phyloP scores from a whole-genome alignment of 2,797 vertebrate species.

The Gobionotothen gibberifrons region DNA sequence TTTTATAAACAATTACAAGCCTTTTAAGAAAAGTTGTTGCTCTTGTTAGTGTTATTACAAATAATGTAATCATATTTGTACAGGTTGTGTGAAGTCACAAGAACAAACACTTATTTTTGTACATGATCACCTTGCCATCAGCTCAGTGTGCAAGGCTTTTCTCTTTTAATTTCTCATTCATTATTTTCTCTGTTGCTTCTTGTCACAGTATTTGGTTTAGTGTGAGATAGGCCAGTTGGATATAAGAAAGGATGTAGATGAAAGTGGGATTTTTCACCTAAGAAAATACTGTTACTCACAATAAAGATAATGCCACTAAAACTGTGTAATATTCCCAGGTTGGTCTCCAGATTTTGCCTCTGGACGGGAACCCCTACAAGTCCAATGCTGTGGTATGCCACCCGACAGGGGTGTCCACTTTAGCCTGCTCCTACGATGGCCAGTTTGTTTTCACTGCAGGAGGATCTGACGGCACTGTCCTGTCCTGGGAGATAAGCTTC shows the following conservation, averaged over 20 bases:
- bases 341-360: slow-evolving; percentile 93
- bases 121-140: neutral
- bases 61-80: neutral
- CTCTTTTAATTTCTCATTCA: neutral
- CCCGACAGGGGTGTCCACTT: slow-evolving; percentile 80
- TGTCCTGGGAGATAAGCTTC: slow-evolving; percentile 89
- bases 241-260: neutral
- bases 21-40: neutral
- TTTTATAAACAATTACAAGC: neutral
- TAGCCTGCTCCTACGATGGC: slow-evolving; percentile 87
- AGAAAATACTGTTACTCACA: neutral
- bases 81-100: neutral
- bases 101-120: neutral
- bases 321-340: slow-evolving; percentile 80
- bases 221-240: neutral
- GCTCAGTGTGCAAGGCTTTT: neutral
- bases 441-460: slow-evolving; percentile 89
- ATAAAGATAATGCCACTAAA: slow-evolving; percentile 9
- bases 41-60: neutral
- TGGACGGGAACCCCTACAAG: slow-evolving; percentile 94
- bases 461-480: slow-evolving; percentile 82
- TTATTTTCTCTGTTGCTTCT: neutral
- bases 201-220: neutral
- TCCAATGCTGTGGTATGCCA: slow-evolving; percentile 90
- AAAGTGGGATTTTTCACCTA: neutral